phyloP scores from a whole-genome alignment of 2,113 vertebrate species.

The Rhizomys pruinosus region DNA sequence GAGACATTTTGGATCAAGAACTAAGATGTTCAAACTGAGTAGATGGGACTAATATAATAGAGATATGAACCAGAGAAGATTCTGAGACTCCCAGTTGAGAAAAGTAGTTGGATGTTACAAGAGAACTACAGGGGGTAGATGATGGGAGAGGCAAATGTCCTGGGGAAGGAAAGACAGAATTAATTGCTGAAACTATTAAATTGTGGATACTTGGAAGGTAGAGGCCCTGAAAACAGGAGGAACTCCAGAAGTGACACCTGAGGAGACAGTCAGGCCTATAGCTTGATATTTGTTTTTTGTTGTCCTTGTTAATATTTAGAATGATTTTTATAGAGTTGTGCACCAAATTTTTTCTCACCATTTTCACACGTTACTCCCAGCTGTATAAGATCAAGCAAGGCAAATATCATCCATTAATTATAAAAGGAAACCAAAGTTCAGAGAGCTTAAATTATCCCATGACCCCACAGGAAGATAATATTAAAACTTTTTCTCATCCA shows the following conservation, averaged over 20 bases:
- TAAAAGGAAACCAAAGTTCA: conserved; percentile 8
- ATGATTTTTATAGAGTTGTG: not conserved
- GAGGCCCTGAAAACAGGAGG: not conserved
- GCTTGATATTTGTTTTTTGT: not conserved
- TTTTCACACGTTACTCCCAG: not conserved
- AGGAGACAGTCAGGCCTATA: not conserved
- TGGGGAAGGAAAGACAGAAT: not conserved
- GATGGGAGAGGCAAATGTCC: not conserved
- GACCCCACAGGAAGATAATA: not conserved
- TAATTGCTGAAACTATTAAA: not conserved
- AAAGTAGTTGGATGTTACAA: not conserved
- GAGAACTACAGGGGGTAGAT: not conserved
- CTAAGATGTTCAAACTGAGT: not conserved
- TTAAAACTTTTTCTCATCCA: no score
- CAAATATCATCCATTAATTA: not conserved
- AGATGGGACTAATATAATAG: not conserved
- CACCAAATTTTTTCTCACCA: not conserved
- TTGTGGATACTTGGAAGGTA: not conserved
- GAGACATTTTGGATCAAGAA: not conserved
- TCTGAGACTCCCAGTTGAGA: not conserved
- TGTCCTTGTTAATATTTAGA: not conserved
- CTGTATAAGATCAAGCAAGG: not conserved
- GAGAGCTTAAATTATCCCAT: not conserved
- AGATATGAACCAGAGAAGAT: not conserved
- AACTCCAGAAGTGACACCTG: not conserved